Percentiles rank a stretch among this genome's conserved stretches.
These are phyloP conservation scores for Bombus affinis DNA, from an alignment of 1,140 invertebrate genomes.

Conservation along the genomic window DNA sequence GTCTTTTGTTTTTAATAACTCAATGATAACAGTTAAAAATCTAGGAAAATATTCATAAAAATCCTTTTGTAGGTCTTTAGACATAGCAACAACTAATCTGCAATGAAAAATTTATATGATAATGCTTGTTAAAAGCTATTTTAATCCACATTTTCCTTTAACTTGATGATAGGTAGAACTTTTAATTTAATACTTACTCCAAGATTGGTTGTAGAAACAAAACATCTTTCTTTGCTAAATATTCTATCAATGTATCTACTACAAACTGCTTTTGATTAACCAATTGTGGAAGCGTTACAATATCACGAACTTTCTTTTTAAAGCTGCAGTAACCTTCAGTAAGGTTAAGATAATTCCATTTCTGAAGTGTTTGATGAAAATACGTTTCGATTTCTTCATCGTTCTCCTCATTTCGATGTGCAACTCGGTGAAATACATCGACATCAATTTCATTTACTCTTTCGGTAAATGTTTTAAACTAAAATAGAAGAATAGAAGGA, in stretches of 20 bases:
- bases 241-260: conserved; percentile 87
- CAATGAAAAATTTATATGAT: conserved; percentile 73
- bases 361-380: conserved; percentile 91
- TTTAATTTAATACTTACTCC: conserved; percentile 86
- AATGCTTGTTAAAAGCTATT: conserved; percentile 4
- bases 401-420: conserved; percentile 87
- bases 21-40: conserved; percentile 88
- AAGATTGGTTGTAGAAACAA: conserved; percentile 90
- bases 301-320: conserved; percentile 87
- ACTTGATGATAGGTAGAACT: neutral
- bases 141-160: neutral
- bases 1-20: conserved; percentile 89
- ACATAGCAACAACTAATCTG: conserved; percentile 92
- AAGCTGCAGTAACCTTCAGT: conserved; percentile 91
- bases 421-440: conserved; percentile 89
- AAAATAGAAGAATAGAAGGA: conserved; percentile 69
- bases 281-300: conserved; percentile 91
- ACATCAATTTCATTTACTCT: conserved; percentile 92
- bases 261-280: conserved; percentile 90
- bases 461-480: conserved; percentile 95
- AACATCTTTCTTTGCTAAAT: conserved; percentile 87
- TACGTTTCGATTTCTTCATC: conserved; percentile 88
- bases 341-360: conserved; percentile 94
- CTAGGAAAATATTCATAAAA: conserved; percentile 92
- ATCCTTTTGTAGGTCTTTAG: conserved; percentile 92